Base-by-base conservation (phyloP, 1,140 invertebrate species). In the Watersipora subatra region DNA sequence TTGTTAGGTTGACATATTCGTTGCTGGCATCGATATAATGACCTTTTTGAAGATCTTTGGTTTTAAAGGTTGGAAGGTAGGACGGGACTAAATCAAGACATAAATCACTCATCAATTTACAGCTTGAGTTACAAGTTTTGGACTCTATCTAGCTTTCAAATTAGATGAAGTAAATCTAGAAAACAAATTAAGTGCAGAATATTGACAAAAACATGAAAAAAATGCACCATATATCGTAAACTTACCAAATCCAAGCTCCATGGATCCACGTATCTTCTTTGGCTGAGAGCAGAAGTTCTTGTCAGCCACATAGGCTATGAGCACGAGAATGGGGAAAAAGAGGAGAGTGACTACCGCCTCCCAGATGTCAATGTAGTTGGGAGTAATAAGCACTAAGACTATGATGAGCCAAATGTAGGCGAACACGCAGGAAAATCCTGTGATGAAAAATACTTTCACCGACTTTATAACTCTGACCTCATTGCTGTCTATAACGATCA, bases 341-440 rank as follows among this genome's bases (percentile, higher is more conserved):
- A 85, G 66, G 27, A 87, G 81, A 0, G 86, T 87, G 7, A 86
- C 66, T 12, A 83, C 72, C 0, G 85, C 85, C 71, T 87, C 86
- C 86, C 86, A 87, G 0, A 86, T 64, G 29, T 86, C 84, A 3
- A 87, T 81, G 25, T 70, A 72, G 61, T 85, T 73, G 0, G 82
- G 82, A 0, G 82, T 76, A 17, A 75, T 72, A 1, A 69, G 76
- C 19, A 84, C 69, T 20, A 87, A 73, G 55, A 87, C 82, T 12
- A 86, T 69, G 27, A 85, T 75, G 7, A 87, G 76, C 86, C 86
- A 87, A n/a, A 87, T 71, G 75, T 87, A 87, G 0, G 86, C 85
- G 67, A 86, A 83, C 2, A 86, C 69, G 59, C 81, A 82, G 73
- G 85, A 86, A 55, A 83, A 72, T 1, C 80, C 76, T 0, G 85